These are phyloP conservation scores for Halyomorpha halys DNA, from an alignment of 1,140 invertebrate species.

Conservation along the genomic window DNA sequence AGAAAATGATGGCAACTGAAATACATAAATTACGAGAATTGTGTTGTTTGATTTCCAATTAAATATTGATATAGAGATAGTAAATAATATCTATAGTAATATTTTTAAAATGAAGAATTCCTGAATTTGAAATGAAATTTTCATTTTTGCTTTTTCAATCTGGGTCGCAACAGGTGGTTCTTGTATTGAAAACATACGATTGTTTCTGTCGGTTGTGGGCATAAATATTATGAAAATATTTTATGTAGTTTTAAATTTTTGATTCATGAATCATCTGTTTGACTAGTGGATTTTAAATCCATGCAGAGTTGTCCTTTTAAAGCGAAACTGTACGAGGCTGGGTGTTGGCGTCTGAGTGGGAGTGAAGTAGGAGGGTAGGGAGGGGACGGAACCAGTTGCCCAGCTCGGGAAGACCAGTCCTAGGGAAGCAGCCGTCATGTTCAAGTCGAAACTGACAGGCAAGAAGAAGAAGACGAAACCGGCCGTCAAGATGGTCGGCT, in stretches of 20 bases:
- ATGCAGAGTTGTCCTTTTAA: neutral
- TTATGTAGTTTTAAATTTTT: neutral
- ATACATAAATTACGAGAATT: too few species aligned
- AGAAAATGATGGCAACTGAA: too few species aligned
- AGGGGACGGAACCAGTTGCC: neutral
- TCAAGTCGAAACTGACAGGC: constrained; percentile 7
- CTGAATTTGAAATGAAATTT: too few species aligned
- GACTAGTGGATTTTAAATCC: neutral
- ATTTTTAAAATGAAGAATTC: too few species aligned
- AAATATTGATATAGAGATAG: too few species aligned
- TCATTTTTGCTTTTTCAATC: too few species aligned
- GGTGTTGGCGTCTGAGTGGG: constrained; percentile 9
- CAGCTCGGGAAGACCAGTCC: neutral
- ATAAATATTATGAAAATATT: too few species aligned
- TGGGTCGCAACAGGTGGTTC: too few species aligned
- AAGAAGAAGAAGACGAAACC: constrained; percentile 9
- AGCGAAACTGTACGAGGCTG: neutral
- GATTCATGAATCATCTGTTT: constrained; percentile 6
- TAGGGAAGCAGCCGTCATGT: constrained; percentile 2
- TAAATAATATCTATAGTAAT: too few species aligned
- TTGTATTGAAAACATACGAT: too few species aligned
- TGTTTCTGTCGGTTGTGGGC: too few species aligned
- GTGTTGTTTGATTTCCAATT: too few species aligned
- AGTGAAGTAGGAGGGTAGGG: neutral
- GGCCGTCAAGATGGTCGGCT: constrained; percentile 20